A percentile compares a stretch with the other conserved stretches of the same genome.
phyloP scores from a whole-genome alignment of 1,140 invertebrate genomes.

The Diploscapter pachys region DNA sequence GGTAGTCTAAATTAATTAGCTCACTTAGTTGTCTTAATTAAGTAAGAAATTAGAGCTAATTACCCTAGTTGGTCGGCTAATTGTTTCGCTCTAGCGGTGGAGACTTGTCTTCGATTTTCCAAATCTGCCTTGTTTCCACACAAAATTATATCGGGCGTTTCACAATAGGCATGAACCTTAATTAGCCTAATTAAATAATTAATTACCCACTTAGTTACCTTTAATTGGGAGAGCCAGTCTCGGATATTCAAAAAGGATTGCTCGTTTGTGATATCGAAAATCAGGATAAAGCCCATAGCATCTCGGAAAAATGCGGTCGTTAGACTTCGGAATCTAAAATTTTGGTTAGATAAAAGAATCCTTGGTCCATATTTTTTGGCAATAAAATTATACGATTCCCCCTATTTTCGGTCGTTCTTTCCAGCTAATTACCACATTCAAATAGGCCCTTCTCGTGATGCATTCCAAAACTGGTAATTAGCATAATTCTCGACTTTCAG shows the following conservation, averaged over 20 bases:
- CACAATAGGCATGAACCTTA: conserved; percentile 85
- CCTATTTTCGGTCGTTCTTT: too few relatives aligned
- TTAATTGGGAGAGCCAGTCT: conserved; percentile 90
- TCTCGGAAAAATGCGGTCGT: conserved; percentile 95
- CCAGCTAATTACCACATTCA: too few relatives aligned
- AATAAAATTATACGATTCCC: too few relatives aligned
- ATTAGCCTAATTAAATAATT: too few relatives aligned
- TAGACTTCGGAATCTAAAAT: conserved; percentile 74
- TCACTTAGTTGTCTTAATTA: not conserved
- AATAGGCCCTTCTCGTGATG: too few relatives aligned
- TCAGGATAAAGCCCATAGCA: conserved; percentile 93
- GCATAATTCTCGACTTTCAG: too few relatives aligned
- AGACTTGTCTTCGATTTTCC: conserved; percentile 58
- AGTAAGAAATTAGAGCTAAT: not conserved
- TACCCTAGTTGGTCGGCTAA: conserved; percentile 56
- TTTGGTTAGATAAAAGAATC: too few relatives aligned
- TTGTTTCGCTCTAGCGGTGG: conserved; percentile 56
- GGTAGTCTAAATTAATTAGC: conserved; percentile 45
- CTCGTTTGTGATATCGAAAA: conserved; percentile 93
- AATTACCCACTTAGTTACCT: conserved; percentile 63
- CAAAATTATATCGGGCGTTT: conserved; percentile 88
- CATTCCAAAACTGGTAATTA: too few relatives aligned
- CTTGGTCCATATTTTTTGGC: too few relatives aligned
- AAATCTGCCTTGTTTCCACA: conserved; percentile 74
- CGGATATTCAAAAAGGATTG: conserved; percentile 89